Percentiles rank a stretch among this genome's conserved stretches.
These are phyloP conservation scores for Xestia sexstrigata DNA, from an alignment of 2,888 invertebrate genomes.

Conservation along the genomic window DNA sequence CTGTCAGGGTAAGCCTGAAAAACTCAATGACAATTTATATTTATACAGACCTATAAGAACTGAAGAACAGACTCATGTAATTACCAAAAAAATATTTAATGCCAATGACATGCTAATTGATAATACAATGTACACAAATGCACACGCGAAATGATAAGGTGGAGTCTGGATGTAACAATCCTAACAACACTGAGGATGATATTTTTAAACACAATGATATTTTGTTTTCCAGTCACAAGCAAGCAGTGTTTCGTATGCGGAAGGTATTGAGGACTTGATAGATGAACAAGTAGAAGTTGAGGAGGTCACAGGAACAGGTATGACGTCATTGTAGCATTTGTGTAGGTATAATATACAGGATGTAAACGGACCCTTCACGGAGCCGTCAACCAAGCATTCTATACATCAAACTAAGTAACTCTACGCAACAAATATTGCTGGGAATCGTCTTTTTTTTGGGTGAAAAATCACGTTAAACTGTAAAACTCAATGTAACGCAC, in stretches of 20 bases:
- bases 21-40: background rate
- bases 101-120: conserved; percentile 13
- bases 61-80: background rate
- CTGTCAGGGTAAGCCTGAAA: conserved; percentile 56
- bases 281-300: conserved; percentile 90
- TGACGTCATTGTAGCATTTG: background rate
- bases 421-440: no score
- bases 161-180: background rate
- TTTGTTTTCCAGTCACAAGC: conserved; percentile 76
- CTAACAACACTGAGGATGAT: background rate
- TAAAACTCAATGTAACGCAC: no score
- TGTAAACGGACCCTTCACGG: no score
- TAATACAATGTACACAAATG: background rate
- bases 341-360: no score
- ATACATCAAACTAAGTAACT: no score
- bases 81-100: background rate
- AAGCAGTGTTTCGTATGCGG: conserved; percentile 73
- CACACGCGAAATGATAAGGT: background rate
- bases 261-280: conserved; percentile 55
- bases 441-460: no score
- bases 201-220: background rate
- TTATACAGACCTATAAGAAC: background rate
- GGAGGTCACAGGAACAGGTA: conserved; percentile 92
- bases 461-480: no score
- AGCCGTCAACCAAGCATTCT: no score